Base-by-base conservation (phyloP, 1,140 invertebrate species). In the Bombus sibiricus region DNA sequence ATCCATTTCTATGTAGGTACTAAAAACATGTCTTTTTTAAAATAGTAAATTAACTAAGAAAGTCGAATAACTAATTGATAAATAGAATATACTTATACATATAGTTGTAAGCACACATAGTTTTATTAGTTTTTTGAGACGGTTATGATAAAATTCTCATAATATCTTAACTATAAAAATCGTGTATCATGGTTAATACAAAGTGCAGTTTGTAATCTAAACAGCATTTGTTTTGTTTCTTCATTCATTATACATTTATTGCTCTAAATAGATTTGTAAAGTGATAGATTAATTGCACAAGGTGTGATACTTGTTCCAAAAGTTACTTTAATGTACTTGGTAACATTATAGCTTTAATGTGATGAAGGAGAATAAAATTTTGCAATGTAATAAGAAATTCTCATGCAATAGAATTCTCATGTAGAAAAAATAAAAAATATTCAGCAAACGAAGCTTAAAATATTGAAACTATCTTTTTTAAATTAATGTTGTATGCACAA, bases 221-320 rank as follows among this genome's bases (percentile, higher is more conserved):
- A 80, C 77, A 76, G 73, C 68, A 53, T 86, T 78, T 86, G 15
- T 81, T 69, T 41, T 85, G 37, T 75, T 84, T 82, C 62, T 89
- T 89, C 66, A 34, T 83, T 89, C 79, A 83, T 83, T 84, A 83
- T 78, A 74, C 71, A 90, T 86, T 90, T 90, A 90, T 90, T 90
- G 89, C 86, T 90, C 87, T 85, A 90, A 86, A 90, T 90, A 79
- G 75, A 81, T 74, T 73, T 81, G 62, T 53, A 75, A 69, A 75
- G 68, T 75, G 78, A 59, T 81, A 86, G 84, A 75, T 74, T 81
- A 86, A 86, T 86, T 86, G 69, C 84, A 81, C 79, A 57, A 39
- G 68, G 69, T 68, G 47, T 82, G 71, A 64, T 81, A 74, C 41
- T 80, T 75, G 59, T 82, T 74, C 37, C 62, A 37, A 41, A 57